Conservation (phyloP, 2,797 vertebrate species). For the Aselliscus stoliczkanus region DNA sequence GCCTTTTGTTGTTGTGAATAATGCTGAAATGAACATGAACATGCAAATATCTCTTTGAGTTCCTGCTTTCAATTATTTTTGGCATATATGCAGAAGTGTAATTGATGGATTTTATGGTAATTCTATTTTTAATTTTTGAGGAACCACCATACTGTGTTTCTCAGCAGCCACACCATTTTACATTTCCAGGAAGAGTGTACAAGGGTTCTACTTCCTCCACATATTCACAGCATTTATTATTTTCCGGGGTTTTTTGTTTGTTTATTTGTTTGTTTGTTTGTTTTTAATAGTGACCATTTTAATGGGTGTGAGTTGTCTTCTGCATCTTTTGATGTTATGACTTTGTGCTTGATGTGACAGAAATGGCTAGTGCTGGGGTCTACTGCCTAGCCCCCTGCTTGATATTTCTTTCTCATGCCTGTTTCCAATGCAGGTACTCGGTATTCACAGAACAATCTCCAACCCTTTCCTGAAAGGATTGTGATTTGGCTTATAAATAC, state of each 20-base stretch:
- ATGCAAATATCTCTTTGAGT: not conserved
- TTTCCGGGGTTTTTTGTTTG: not conserved
- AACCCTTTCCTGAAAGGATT: not conserved
- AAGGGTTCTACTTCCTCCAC: not conserved
- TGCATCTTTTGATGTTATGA: not conserved
- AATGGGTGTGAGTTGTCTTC: not conserved
- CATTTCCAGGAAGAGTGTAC: not conserved
- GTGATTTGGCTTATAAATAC: constrained; percentile 17
- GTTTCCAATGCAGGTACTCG: not conserved
- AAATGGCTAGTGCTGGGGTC: not conserved
- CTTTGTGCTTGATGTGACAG: not conserved
- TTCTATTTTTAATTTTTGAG: not conserved
- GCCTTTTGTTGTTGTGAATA: not conserved
- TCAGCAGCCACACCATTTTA: not conserved
- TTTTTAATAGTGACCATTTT: not conserved
- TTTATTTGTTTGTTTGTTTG: not conserved
- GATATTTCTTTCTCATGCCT: not conserved
- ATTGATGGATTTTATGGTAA: not conserved
- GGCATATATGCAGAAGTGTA: not conserved
- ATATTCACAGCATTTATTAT: not conserved
- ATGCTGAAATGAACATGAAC: not conserved
- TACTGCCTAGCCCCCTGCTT: not conserved
- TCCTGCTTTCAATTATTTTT: not conserved
- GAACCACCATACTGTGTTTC: not conserved
- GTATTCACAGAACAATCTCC: not conserved